Conservation (phyloP, 2,888 invertebrate genomes). For the Magallana nippona region DNA sequence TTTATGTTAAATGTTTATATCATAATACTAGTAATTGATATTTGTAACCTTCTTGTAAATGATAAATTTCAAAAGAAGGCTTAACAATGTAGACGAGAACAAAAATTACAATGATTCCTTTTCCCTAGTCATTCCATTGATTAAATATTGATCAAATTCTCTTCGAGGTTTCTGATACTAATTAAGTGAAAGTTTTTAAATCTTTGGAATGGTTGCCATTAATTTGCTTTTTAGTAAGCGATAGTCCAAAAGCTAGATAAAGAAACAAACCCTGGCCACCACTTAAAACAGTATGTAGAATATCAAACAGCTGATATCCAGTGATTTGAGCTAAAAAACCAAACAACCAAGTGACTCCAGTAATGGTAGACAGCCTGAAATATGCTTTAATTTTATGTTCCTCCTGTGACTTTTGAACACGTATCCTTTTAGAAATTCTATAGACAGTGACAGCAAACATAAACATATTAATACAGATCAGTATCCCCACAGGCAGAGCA, state of each 20-base stretch:
- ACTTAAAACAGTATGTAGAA: not conserved
- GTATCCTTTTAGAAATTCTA: not conserved
- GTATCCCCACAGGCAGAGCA: not conserved
- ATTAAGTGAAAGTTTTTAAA: not conserved
- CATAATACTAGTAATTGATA: too few species aligned
- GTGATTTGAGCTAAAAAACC: not conserved
- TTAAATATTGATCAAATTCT: too few species aligned
- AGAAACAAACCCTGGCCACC: slow-evolving; percentile 2
- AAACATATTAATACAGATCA: not conserved
- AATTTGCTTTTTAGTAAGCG: not conserved
- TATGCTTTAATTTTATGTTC: not conserved
- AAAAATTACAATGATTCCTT: too few species aligned
- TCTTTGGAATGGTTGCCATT: not conserved
- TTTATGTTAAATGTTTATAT: too few species aligned
- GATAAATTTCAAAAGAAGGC: too few species aligned
- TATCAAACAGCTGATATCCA: not conserved
- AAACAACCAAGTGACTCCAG: not conserved
- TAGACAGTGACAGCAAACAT: not conserved
- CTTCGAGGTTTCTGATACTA: not conserved
- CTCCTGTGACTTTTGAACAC: not conserved
- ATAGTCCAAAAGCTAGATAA: not conserved
- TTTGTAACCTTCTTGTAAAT: too few species aligned
- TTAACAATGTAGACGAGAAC: too few species aligned
- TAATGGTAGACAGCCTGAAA: slow-evolving; percentile 1
- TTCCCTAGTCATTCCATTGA: too few species aligned